Percentiles rank a stretch among this genome's conserved stretches.
These are phyloP conservation scores for Caenorhabditis wallacei DNA, from an alignment of 2,888 invertebrate genomes.

Conservation along the genomic window DNA sequence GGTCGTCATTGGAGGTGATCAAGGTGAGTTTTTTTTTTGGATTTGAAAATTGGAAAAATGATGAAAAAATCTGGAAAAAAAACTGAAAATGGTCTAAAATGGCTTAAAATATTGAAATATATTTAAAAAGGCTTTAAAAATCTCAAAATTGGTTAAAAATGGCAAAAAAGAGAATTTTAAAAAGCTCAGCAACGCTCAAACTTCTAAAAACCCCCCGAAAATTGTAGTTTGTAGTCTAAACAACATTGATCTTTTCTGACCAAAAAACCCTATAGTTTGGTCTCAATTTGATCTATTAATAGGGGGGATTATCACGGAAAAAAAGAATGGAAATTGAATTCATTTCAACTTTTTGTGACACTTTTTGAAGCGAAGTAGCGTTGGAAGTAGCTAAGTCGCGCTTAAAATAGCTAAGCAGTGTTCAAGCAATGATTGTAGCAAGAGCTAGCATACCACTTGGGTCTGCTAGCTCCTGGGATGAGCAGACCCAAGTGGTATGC, in stretches of 20 bases:
- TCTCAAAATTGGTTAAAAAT: neutral
- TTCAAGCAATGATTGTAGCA: no score
- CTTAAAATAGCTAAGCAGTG: no score
- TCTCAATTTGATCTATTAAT: no score
- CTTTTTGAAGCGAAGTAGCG: no score
- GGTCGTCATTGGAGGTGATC: constrained; percentile 64
- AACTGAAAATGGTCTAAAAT: neutral
- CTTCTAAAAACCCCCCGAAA: no score
- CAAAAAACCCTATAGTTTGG: neutral
- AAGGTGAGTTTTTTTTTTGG: constrained; percentile 44
- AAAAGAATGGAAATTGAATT: neutral
- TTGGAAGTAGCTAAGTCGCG: no score
- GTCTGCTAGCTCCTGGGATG: no score
- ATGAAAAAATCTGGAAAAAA: neutral
- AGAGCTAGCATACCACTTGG: no score
- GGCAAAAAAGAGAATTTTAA: neutral
- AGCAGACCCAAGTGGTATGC: no score
- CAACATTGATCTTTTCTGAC: neutral
- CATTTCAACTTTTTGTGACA: neutral
- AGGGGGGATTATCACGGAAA: neutral
- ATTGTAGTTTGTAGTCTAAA: neutral
- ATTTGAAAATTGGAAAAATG: neutral
- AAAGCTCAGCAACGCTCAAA: no score
- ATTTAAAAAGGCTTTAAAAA: no score
- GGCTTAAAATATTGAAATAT: no score